These are phyloP conservation scores for Ceratina japonica DNA, from an alignment of 1,140 invertebrate species.

Conservation along the genomic window DNA sequence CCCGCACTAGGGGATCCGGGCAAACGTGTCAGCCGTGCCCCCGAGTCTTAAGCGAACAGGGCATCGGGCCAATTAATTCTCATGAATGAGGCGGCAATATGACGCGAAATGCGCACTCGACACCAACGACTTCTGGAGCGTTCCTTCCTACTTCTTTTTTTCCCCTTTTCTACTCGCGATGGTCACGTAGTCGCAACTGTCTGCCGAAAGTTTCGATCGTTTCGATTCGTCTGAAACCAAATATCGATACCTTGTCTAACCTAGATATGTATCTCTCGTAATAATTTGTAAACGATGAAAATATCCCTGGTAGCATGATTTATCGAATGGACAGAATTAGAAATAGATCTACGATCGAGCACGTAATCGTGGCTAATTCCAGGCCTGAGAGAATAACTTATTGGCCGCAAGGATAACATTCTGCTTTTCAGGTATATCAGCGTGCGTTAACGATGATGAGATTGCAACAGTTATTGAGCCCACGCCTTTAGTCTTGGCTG, in stretches of 20 bases:
- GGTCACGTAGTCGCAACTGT: not conserved
- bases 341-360: conserved; percentile 37
- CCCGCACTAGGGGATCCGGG: conserved; percentile 57
- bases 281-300: not conserved
- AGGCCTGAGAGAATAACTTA: conserved; percentile 24
- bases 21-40: conserved; percentile 53
- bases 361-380: conserved; percentile 7
- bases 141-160: not conserved
- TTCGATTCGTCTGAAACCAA: not conserved
- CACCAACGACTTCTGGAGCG: not conserved
- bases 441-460: conserved; percentile 6
- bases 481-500: not conserved
- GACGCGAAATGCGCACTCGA: not conserved
- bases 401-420: conserved; percentile 1
- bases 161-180: not conserved
- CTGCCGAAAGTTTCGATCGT: not conserved
- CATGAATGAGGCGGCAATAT: conserved; percentile 18
- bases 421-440: not conserved
- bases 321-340: conserved; percentile 17
- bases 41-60: conserved; percentile 23
- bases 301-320: not conserved
- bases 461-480: conserved; percentile 33
- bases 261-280: not conserved
- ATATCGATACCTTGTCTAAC: not conserved
- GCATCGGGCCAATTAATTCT: conserved; percentile 56